Base-by-base conservation (phyloP, 2,113 vertebrate species). In the Stercorarius parasiticus region DNA sequence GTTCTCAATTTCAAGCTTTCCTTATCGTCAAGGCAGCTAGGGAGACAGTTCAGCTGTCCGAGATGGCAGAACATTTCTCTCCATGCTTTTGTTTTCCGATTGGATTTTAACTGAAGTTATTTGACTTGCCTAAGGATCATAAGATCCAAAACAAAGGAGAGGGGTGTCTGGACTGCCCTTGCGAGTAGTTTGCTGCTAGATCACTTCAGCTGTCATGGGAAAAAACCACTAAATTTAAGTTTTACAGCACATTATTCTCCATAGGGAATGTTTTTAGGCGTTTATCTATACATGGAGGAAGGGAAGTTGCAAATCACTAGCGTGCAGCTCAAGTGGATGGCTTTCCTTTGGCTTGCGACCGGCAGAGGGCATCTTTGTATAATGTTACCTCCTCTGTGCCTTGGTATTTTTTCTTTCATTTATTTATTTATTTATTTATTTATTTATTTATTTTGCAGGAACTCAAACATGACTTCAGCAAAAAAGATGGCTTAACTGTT, bases 281-380 rank as follows among this genome's bases (percentile, higher is more conserved):
- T 38, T 76, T 5, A 3, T 71, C 19, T 71, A 2, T 22, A 25
- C 30, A 49, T 66, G 38, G 43, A 47, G 29, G 29, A 13, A 64
- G 40, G 53, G 64, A 73, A n/a, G 45, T 45, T 62, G 45, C 32
- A 47, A 38, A 71, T 64, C 52, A 3, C 17, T 56, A 78, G 15
- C 13, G 1, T 4, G 10, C 38, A 59, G 23, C 61, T 58, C 4
- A 15, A 43, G 4, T 34, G 77, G 47, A 10, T 34, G 7, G 10
- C 32, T 61, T 95, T 47, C 62, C n/a, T 86, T 84, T 59, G 76
- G 45, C 22, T 32, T 53, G 29, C 93, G 34, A 45, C 96, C 97
- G 12, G 86, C 94, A 97, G 97, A 94, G 96, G 97, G 96, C 95
- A 95, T 45, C 74, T 94, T 92, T 88, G 96, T 55, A 84, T 72